These are phyloP conservation scores for Mylabris phalerata DNA, from an alignment of 1,140 invertebrate species.

Conservation along the genomic window DNA sequence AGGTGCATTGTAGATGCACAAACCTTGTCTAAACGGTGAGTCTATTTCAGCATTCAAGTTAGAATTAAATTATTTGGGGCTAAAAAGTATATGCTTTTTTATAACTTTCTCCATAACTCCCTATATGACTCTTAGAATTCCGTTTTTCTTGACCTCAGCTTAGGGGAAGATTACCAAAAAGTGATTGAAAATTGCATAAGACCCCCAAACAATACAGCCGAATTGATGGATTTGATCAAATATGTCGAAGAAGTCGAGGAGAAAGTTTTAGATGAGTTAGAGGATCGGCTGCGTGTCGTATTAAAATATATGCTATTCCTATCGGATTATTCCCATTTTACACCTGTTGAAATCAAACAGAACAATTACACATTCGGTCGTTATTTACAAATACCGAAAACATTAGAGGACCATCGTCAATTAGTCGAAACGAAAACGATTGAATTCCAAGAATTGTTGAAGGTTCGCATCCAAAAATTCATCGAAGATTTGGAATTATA, in stretches of 20 bases:
- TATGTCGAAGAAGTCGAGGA: slow-evolving; percentile 62
- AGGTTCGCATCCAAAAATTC: slow-evolving; percentile 61
- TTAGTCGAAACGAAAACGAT: slow-evolving; percentile 75
- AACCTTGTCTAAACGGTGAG: slow-evolving; percentile 66
- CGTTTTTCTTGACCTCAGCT: slow-evolving; percentile 44
- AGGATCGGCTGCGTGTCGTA: slow-evolving; percentile 61
- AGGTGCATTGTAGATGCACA: slow-evolving; percentile 79
- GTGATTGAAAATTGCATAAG: slow-evolving; percentile 74
- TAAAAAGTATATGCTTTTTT: too few species aligned
- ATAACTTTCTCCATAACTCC: too few species aligned
- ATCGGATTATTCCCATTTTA: slow-evolving; percentile 71
- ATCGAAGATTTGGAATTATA: slow-evolving; percentile 74
- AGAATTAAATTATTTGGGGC: too few species aligned
- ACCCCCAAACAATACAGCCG: slow-evolving; percentile 72
- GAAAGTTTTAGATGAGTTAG: slow-evolving; percentile 67
- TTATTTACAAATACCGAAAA: slow-evolving; percentile 60
- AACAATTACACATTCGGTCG: slow-evolving; percentile 70
- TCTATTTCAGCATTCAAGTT: slow-evolving; percentile 8
- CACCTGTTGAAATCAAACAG: slow-evolving; percentile 76
- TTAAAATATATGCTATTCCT: slow-evolving; percentile 66
- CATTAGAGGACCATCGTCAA: slow-evolving; percentile 74
- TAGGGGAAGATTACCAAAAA: slow-evolving; percentile 76
- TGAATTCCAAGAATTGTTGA: slow-evolving; percentile 80
- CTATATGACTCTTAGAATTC: too few species aligned
- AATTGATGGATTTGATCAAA: slow-evolving; percentile 73